Conservation (phyloP, 2,113 vertebrate genomes). For the Anolis sagrei region DNA sequence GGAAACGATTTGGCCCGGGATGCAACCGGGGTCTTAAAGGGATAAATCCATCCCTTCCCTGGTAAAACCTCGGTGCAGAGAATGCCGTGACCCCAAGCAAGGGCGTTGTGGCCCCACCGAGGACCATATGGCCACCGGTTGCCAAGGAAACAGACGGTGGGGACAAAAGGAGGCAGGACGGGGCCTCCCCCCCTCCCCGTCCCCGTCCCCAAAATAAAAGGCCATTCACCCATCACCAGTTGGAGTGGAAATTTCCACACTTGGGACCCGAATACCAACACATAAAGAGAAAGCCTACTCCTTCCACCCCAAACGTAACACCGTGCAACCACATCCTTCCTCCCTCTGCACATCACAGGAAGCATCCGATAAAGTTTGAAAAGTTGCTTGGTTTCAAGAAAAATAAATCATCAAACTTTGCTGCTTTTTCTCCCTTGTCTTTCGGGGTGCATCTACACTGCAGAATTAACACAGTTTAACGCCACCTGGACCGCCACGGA, state of each 20-base stretch:
- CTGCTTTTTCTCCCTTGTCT: too few relatives aligned
- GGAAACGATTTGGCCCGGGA: too few relatives aligned
- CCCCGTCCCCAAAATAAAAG: too few relatives aligned
- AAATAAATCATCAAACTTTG: neutral
- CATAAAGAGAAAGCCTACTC: neutral
- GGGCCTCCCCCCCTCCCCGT: too few relatives aligned
- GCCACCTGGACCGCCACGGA: too few relatives aligned
- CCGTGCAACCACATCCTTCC: neutral
- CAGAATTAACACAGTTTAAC: too few relatives aligned
- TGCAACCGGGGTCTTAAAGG: neutral
- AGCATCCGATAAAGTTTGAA: too few relatives aligned
- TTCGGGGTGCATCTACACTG: too few relatives aligned
- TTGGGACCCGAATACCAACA: neutral
- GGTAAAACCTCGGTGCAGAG: neutral
- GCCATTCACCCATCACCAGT: neutral
- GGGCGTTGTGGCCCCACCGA: too few relatives aligned
- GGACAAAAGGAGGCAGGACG: neutral
- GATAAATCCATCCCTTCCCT: too few relatives aligned
- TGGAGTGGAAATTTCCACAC: conserved; percentile 18
- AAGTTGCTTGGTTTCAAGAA: neutral
- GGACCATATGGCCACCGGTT: conserved; percentile 10
- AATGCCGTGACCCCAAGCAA: neutral
- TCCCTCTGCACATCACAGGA: neutral
- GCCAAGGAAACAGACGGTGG: conserved; percentile 2
- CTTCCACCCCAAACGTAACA: neutral